Evolutionary conservation across 2,113 vertebrate genomes (phyloP), one percentile per base, ranked within the genome.

Genomic region (Halichoeres trimaculatus): DNA sequence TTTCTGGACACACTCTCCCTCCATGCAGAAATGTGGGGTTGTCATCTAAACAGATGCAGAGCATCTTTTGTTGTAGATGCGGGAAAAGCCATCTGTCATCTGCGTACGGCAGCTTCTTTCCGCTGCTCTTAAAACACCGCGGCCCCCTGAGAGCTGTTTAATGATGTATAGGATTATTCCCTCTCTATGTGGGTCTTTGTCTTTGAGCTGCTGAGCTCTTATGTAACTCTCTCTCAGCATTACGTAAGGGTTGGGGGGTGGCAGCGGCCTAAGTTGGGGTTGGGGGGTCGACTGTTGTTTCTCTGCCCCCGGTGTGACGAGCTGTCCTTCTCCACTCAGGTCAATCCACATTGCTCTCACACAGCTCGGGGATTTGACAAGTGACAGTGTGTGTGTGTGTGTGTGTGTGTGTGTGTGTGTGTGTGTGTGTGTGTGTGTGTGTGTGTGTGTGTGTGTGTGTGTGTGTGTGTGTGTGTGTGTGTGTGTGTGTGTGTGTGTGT

Each of bases 121-220:
- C 59, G 70, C 78, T 76, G 85, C 72, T 68, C 73, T 84, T 76
- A 73, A 68, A 83, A 59, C 69, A 55, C 70, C 5, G 73, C 24
- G 4, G 55, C 68, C 59, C 62, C 56, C 54, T 69, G 76, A 68
- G 51, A 81, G 67, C 70, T 38, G 51, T 81, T 76, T 88, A 83
- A 88, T 83, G 80, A 88, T 83, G 74, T 66, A 58, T 78, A 54
- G 71, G 75, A 85, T 90, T 87, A 79, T 48, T 61, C 50, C 56
- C 45, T 70, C 67, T 60, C 70, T 53, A 22, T 74, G 26, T 52
- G 26, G 24, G 24, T 57, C 52, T 58, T 41, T 68, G 52, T 51
- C 34, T 55, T 6, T 36, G 60, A 43, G 60, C 68, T 23, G 26
- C 59, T 34, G 54, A 61, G 41, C 60, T 64, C 64, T 89, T 87